A percentile compares a stretch with the other conserved stretches of the same genome.
phyloP scores from a whole-genome alignment of 2,888 invertebrate species.

The Willowsia nigromaculata region DNA sequence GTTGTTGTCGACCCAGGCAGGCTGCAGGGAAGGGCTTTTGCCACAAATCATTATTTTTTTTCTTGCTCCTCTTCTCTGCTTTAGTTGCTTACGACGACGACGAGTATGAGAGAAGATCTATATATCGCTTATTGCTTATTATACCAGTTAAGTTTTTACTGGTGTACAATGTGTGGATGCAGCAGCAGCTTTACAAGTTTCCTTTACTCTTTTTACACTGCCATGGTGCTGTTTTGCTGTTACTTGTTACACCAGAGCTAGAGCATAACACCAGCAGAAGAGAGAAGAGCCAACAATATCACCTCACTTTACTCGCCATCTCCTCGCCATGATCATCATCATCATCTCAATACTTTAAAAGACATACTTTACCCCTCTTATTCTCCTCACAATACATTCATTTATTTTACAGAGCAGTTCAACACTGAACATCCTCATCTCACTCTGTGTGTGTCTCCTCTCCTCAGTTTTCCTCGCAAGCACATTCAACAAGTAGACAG shows the following conservation, averaged over 20 bases:
- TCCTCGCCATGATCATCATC: neutral
- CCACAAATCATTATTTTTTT: constrained; percentile 68
- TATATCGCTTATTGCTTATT: neutral
- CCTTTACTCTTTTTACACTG: neutral
- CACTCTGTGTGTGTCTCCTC: neutral
- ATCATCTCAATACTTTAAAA: neutral
- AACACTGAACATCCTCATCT: neutral
- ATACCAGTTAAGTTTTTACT: neutral
- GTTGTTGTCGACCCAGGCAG: constrained; percentile 67
- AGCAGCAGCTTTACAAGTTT: too few relatives aligned
- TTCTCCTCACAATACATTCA: neutral
- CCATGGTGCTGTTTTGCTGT: neutral
- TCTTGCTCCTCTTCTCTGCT: neutral
- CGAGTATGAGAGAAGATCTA: too few relatives aligned
- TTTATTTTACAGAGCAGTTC: neutral
- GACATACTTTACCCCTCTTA: neutral
- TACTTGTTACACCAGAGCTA: constrained; percentile 28
- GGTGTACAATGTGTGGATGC: neutral
- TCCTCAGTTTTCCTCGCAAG: too few relatives aligned
- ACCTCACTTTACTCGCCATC: neutral
- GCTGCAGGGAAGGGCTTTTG: constrained; percentile 72
- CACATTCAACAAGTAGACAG: constrained; percentile 31
- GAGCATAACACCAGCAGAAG: neutral
- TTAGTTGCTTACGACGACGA: too few relatives aligned
- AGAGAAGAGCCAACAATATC: constrained; percentile 7